Evolutionary conservation across 1,140 invertebrate genomes (phyloP), one percentile per base, ranked within the genome.

Genomic region (Trigoniulus corallinus): DNA sequence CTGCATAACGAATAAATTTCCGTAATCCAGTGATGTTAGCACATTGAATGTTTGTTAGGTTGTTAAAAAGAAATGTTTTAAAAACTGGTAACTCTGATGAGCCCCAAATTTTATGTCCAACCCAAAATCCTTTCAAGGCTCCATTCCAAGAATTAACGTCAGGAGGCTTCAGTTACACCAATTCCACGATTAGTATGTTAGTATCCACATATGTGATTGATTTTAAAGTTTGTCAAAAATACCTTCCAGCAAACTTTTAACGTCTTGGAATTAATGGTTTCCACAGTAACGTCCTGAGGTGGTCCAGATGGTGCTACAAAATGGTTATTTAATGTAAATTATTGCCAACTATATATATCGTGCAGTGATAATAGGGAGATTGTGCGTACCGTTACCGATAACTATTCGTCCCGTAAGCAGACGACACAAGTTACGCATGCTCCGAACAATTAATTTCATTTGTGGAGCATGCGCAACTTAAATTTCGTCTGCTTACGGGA

Each of bases 201-300:
- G n/a, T n/a, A n/a, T n/a, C n/a, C n/a, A n/a, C n/a, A n/a, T n/a
- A n/a, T n/a, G n/a, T n/a, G n/a, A n/a, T n/a, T n/a, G n/a, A n/a
- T n/a, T n/a, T n/a, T n/a, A n/a, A n/a, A n/a, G n/a, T n/a, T n/a
- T n/a, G n/a, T n/a, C 15, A 7, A 34, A 34, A 7, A 7, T 59
- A 72, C 70, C 61, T 93, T 93, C 92, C 92, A 97, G 51, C 81
- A 84, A 1, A 96, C 86, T 60, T 84, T 79, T 50, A 97, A 72
- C 0, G 86, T 88, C 54, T 89, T 85, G 60, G 94, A 88, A 59
- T 93, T 88, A 15, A 84, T 75, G 37, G 88, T 81, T 59, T 92
- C 87, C 1, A 93, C 86, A 59, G 81, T 79, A 2, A 95, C 80
- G 52, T 70, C 62, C 12, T 58, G 56, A 20, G 73, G 73, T 21